Conservation (phyloP, 2,113 vertebrate genomes). For the Menura novaehollandiae region DNA sequence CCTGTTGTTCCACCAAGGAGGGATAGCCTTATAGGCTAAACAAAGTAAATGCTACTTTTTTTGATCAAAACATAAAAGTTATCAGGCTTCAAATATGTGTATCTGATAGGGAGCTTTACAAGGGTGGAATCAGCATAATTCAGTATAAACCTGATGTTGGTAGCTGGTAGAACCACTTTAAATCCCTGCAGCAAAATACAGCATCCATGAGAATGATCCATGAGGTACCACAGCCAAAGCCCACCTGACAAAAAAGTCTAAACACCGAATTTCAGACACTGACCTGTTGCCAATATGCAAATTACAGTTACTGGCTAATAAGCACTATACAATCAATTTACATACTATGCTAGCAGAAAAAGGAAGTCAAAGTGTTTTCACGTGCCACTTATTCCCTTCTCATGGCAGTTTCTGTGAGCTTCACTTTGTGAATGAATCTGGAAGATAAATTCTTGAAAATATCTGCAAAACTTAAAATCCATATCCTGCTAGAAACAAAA, state of each 20-base stretch:
- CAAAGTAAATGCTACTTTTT: neutral
- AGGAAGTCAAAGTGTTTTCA: neutral
- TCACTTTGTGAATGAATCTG: neutral
- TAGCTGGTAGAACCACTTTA: neutral
- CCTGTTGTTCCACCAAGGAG: neutral
- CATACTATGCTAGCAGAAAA: neutral
- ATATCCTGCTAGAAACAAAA: neutral
- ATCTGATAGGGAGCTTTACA: neutral
- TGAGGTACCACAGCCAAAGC: neutral
- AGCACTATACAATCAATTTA: neutral
- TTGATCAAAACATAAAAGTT: neutral
- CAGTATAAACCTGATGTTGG: neutral
- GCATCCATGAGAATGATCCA: neutral
- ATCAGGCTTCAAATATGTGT: neutral
- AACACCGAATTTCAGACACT: neutral
- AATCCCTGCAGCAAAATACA: neutral
- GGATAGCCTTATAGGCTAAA: neutral
- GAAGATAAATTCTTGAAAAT: neutral
- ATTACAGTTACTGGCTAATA: neutral
- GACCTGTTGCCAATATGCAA: neutral
- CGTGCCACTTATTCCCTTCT: neutral
- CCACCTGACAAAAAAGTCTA: neutral
- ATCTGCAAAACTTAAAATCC: neutral
- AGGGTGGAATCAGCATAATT: neutral
- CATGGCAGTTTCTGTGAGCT: neutral